These are phyloP conservation scores for Frankliniella fusca DNA, from an alignment of 2,888 invertebrate genomes.

Conservation along the genomic window DNA sequence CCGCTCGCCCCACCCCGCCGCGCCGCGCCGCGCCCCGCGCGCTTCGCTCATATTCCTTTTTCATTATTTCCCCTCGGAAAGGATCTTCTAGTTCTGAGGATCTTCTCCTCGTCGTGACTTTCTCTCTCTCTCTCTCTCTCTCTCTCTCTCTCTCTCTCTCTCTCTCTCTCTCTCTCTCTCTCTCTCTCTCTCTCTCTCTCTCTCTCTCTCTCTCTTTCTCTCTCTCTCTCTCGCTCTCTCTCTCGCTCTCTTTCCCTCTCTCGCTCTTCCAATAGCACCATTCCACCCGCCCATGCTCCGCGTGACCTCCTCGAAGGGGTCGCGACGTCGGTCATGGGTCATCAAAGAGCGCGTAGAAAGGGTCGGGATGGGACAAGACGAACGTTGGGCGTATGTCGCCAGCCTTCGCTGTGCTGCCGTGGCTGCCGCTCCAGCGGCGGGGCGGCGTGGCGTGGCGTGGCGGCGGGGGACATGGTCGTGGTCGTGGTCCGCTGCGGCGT, in stretches of 20 bases:
- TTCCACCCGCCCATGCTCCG: neutral
- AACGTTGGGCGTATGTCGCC: no score
- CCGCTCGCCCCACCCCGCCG: no score
- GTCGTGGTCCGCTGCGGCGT: no score
- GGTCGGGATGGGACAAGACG: no score
- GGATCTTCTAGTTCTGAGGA: no score
- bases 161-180: conserved; percentile 31
- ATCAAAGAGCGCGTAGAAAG: no score
- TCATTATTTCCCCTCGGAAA: no score
- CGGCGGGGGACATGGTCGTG: neutral
- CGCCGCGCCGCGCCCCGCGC: no score
- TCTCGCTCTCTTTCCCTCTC: neutral
- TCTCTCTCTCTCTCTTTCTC: conserved; percentile 28
- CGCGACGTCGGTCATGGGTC: no score
- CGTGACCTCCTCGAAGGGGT: neutral
- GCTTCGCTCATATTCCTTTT: no score
- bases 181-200: conserved; percentile 31
- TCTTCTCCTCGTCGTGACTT: neutral
- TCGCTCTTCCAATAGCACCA: neutral
- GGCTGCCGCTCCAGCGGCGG: neutral
- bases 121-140: conserved; percentile 19
- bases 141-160: conserved; percentile 11
- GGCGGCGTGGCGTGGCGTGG: neutral
- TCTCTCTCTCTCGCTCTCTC: conserved; percentile 30
- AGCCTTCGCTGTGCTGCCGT: neutral